Evolutionary conservation across 2,888 invertebrate species (phyloP).

Genomic region (Scelioninae gen. 1): DNA sequence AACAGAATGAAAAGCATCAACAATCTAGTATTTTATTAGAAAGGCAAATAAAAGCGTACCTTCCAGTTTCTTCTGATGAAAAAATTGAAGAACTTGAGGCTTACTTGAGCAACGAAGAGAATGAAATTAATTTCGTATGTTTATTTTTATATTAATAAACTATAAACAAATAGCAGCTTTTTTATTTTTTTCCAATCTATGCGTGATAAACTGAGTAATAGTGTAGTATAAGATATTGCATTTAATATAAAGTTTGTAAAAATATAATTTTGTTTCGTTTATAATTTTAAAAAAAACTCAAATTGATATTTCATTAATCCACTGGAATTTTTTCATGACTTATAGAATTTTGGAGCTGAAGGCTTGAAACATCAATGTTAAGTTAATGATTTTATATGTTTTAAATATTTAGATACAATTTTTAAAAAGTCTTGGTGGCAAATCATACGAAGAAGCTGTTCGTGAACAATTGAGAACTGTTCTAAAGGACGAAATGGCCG

Average conservation of each 20-base stretch:
- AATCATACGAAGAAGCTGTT: background rate
- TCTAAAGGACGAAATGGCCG: background rate
- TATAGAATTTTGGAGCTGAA: background rate
- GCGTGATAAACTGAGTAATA: no score
- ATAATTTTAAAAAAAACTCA: no score
- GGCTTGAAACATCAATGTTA: background rate
- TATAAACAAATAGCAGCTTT: no score
- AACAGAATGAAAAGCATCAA: background rate
- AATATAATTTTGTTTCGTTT: no score
- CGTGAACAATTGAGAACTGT: conserved; percentile 6
- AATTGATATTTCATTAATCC: no score
- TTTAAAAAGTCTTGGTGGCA: conserved; percentile 12
- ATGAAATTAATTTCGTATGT: background rate
- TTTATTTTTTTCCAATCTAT: no score
- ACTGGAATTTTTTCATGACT: background rate
- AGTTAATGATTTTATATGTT: background rate
- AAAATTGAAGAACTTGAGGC: conserved; percentile 5
- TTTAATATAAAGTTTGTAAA: no score
- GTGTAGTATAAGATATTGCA: no score
- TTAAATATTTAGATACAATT: conserved; percentile 1
- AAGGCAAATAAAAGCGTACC: background rate
- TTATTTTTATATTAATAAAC: no score
- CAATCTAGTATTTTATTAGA: background rate
- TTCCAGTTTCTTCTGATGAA: background rate
- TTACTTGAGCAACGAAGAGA: background rate